Conservation (phyloP, 2,113 vertebrate genomes). For the Sphaerodactylus townsendi region DNA sequence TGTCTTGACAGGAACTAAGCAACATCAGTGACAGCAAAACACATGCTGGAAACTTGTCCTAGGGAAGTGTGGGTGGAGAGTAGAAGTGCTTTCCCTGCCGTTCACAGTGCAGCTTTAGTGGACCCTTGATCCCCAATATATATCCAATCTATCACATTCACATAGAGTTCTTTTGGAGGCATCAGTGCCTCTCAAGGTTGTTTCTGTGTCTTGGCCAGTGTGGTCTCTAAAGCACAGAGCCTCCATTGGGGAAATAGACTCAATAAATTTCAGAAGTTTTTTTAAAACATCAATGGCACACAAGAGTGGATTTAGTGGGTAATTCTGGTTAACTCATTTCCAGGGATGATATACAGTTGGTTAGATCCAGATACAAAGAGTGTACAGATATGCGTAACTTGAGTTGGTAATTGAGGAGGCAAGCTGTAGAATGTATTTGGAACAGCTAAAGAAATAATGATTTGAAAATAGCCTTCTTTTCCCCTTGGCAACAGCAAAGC, state of each 20-base stretch:
- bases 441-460: conserved; percentile 8
- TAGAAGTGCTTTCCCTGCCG: conserved; percentile 26
- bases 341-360: background rate
- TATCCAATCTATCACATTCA: background rate
- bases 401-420: conserved; percentile 3
- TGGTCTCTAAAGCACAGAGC: background rate
- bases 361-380: conserved; percentile 18
- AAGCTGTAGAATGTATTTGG: conserved; percentile 4
- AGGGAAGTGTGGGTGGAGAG: background rate
- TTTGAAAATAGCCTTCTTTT: background rate
- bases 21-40: conserved; percentile 5
- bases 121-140: background rate
- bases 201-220: background rate
- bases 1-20: conserved; percentile 1
- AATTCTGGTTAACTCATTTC: conserved; percentile 30
- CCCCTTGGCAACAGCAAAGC: background rate
- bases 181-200: background rate
- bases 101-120: background rate
- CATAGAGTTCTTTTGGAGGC: conserved; percentile 17
- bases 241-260: background rate
- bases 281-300: conserved; percentile 20
- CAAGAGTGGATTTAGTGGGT: conserved; percentile 6
- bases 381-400: conserved; percentile 7
- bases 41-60: background rate
- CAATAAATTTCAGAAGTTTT: background rate